Conservation (phyloP, 2,797 vertebrate genomes). For the Valencia hispanica region DNA sequence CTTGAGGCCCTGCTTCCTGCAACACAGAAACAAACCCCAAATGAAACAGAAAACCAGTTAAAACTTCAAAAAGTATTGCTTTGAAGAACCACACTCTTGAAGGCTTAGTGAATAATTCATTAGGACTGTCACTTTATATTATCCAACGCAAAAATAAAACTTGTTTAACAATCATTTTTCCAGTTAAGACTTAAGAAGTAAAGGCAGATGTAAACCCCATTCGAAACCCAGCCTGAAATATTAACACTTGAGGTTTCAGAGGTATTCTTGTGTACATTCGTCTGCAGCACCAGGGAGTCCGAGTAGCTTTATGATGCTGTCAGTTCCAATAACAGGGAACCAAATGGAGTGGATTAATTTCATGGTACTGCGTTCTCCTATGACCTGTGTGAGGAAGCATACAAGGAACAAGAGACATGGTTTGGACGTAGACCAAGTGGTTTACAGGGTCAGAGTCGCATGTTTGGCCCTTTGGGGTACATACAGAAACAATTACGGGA, state of each 20-base stretch:
- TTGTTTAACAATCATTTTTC: not conserved
- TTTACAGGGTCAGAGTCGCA: slow-evolving; percentile 54
- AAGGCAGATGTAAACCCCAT: slow-evolving; percentile 25
- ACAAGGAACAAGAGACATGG: slow-evolving; percentile 58
- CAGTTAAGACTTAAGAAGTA: slow-evolving; percentile 10
- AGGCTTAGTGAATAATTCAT: slow-evolving; percentile 47
- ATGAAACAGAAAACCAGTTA: slow-evolving; percentile 18
- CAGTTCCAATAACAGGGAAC: slow-evolving; percentile 66
- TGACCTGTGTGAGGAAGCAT: slow-evolving; percentile 52
- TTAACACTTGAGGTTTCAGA: slow-evolving; percentile 50
- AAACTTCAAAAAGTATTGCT: slow-evolving; percentile 9
- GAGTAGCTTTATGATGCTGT: slow-evolving; percentile 54
- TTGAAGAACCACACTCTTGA: slow-evolving; percentile 11
- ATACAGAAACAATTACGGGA: slow-evolving; percentile 71
- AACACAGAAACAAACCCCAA: slow-evolving; percentile 12
- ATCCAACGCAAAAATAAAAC: slow-evolving; percentile 31
- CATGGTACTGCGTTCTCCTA: slow-evolving; percentile 52
- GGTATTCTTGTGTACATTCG: slow-evolving; percentile 41
- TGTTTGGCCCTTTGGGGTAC: slow-evolving; percentile 63
- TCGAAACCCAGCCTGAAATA: slow-evolving; percentile 28
- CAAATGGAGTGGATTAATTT: slow-evolving; percentile 65
- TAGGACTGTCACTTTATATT: slow-evolving; percentile 46
- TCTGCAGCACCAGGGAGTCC: slow-evolving; percentile 46
- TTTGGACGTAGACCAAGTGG: slow-evolving; percentile 61
- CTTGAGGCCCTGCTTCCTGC: slow-evolving; percentile 29